These are phyloP conservation scores for Brenthis ino DNA, from an alignment of 2,888 invertebrate genomes.

Conservation along the genomic window DNA sequence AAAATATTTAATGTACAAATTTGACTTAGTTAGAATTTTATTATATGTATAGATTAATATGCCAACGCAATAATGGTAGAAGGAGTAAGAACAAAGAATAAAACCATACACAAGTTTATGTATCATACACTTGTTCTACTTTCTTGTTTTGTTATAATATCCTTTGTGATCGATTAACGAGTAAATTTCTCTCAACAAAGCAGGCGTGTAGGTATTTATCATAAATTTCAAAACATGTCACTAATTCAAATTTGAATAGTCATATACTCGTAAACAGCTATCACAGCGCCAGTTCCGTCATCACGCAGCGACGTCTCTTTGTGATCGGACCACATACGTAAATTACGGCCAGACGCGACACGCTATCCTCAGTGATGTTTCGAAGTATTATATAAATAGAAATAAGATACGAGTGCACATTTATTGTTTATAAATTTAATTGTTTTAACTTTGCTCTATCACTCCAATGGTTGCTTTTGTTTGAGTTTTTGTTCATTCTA, in stretches of 20 bases:
- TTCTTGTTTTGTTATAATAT: not conserved
- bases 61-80: too few species aligned
- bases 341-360: conserved; percentile 19
- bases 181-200: conserved; percentile 4
- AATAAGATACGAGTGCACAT: conserved; percentile 1
- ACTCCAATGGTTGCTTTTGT: too few species aligned
- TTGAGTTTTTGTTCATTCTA: too few species aligned
- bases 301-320: conserved; percentile 26
- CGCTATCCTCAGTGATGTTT: conserved; percentile 11
- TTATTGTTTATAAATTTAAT: not conserved
- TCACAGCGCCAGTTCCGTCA: conserved; percentile 23
- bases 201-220: not conserved
- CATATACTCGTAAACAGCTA: conserved; percentile 2
- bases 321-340: conserved; percentile 29
- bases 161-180: conserved; percentile 2
- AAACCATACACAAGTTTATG: not conserved
- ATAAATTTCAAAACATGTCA: conserved; percentile 25
- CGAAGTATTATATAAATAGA: conserved; percentile 13
- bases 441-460: too few species aligned
- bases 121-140: not conserved
- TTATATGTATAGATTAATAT: too few species aligned
- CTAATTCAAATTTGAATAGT: conserved; percentile 18
- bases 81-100: too few species aligned
- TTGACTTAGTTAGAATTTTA: too few species aligned
- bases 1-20: too few species aligned